Evolutionary conservation across 2,888 invertebrate genomes (phyloP).

Genomic region (Aromia moschata): DNA sequence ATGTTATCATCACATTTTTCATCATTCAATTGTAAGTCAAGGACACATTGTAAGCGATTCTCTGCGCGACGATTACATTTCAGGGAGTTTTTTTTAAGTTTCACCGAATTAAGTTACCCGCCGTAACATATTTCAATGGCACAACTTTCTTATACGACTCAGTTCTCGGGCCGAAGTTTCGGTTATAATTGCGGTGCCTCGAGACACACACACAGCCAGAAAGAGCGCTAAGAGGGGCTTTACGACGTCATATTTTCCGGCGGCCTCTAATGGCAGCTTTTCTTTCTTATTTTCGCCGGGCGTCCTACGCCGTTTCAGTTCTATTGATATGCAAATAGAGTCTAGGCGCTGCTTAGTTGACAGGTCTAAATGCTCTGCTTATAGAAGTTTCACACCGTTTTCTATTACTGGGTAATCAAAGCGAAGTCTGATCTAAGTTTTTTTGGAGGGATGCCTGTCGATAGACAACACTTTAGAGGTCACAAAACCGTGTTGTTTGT

Average conservation of each 20-base stretch:
- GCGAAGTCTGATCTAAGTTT: too few relatives aligned
- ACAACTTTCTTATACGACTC: conserved; percentile 8
- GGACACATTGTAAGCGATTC: conserved; percentile 1
- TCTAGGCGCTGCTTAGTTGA: background rate
- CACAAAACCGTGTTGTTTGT: too few relatives aligned
- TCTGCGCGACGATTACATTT: conserved; percentile 9
- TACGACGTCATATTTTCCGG: conserved; percentile 14
- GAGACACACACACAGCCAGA: background rate
- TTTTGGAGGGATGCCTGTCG: too few relatives aligned
- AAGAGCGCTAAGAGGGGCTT: conserved; percentile 2
- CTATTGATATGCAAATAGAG: conserved; percentile 9
- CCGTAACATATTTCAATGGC: conserved; percentile 22
- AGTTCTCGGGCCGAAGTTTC: conserved; percentile 16
- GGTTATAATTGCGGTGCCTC: conserved; percentile 22
- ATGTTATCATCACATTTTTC: too few relatives aligned
- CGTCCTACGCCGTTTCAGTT: conserved; percentile 5
- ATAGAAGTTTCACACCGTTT: background rate
- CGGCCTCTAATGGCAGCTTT: conserved; percentile 4
- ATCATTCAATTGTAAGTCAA: conserved; percentile 8
- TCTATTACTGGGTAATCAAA: conserved; percentile 5
- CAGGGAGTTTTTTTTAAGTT: conserved; percentile 30
- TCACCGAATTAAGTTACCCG: conserved; percentile 16
- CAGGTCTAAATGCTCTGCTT: background rate
- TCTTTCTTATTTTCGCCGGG: conserved; percentile 1
- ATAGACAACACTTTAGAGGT: too few relatives aligned